Evolutionary conservation across 2,797 vertebrate genomes (phyloP).

Genomic region (Petrocephalus sullivani): DNA sequence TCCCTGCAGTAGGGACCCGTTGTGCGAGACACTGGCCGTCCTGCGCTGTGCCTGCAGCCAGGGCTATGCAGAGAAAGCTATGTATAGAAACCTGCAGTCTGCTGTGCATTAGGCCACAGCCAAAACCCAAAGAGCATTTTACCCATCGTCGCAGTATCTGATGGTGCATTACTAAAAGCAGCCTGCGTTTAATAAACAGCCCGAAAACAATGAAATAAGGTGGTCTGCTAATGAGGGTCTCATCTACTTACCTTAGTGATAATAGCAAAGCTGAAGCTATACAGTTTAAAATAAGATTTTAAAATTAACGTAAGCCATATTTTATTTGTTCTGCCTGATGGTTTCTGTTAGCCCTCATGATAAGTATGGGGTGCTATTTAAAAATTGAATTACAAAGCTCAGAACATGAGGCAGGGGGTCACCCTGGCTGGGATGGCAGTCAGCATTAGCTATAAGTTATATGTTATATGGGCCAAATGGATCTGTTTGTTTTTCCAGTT

Average conservation of each 20-base stretch:
- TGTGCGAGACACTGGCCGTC: neutral
- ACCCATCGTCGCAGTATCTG: neutral
- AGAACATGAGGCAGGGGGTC: neutral
- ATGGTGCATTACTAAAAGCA: neutral
- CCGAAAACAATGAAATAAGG: neutral
- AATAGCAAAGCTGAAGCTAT: neutral
- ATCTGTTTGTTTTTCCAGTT: too few species aligned
- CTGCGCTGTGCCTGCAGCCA: neutral
- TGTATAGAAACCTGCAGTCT: slow-evolving; percentile 1
- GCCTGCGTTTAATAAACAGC: neutral
- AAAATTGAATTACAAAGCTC: neutral
- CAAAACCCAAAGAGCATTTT: neutral
- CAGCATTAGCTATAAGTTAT: neutral
- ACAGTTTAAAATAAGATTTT: neutral
- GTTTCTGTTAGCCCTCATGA: neutral
- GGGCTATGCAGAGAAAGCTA: neutral
- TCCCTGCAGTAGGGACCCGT: neutral
- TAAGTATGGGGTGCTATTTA: neutral
- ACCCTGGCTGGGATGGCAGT: neutral
- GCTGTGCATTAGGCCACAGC: neutral
- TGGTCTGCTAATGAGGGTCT: neutral
- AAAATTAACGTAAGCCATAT: neutral
- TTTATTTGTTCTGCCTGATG: neutral
- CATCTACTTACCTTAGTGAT: neutral
- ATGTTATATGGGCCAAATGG: neutral